Evolutionary conservation across 1,140 invertebrate species (phyloP).

Genomic region (Vollenhovia emeryi): DNA sequence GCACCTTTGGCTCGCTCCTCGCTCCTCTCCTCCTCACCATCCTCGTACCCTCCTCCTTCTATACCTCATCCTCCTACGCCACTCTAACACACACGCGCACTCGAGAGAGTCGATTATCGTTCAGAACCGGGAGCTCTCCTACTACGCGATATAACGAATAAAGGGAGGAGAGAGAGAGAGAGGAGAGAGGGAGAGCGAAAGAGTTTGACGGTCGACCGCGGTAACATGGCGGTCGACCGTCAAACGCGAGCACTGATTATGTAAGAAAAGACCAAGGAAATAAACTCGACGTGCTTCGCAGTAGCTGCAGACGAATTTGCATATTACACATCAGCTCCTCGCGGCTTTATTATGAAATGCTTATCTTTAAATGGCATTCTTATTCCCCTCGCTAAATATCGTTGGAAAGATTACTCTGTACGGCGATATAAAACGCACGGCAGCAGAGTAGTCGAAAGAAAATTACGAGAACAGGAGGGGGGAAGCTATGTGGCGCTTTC

Average conservation of each 20-base stretch:
- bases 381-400: neutral
- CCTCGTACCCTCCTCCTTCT: neutral
- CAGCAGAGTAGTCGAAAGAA: neutral
- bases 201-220: too few relatives aligned
- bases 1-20: slow-evolving; percentile 21
- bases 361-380: too few relatives aligned
- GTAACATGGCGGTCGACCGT: slow-evolving; percentile 36
- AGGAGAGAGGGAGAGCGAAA: neutral
- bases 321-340: neutral
- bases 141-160: slow-evolving; percentile 43
- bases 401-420: neutral
- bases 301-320: slow-evolving; percentile 9
- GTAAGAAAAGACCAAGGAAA: slow-evolving; percentile 47
- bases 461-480: neutral
- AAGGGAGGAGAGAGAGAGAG: slow-evolving; percentile 21
- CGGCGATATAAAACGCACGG: neutral
- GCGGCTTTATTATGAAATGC: neutral
- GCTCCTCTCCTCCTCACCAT: neutral
- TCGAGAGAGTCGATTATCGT: slow-evolving; percentile 68
- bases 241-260: slow-evolving; percentile 52
- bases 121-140: slow-evolving; percentile 60
- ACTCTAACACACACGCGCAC: slow-evolving; percentile 28
- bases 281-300: slow-evolving; percentile 14
- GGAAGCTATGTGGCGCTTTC: neutral
- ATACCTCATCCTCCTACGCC: slow-evolving; percentile 41